phyloP scores from a whole-genome alignment of 2,113 vertebrate species.

The Cheilinus undulatus region DNA sequence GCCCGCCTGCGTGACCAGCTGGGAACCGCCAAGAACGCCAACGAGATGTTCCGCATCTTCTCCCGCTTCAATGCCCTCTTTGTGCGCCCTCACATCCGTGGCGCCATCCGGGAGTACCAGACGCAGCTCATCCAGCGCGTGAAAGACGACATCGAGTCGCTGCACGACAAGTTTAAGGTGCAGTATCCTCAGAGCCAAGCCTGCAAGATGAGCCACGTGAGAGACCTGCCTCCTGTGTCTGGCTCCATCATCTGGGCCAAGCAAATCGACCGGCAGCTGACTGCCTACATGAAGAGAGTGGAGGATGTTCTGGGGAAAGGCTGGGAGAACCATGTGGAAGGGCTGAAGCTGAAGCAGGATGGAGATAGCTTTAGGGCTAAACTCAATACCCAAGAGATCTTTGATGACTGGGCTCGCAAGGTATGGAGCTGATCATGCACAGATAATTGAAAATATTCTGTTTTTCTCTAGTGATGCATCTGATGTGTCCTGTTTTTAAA shows the following conservation, averaged over 20 bases:
- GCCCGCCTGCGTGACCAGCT: constrained; percentile 96
- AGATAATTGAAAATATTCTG: too few relatives aligned
- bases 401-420: constrained; percentile 98
- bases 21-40: constrained; percentile 97
- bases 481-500: not conserved
- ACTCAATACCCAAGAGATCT: constrained; percentile 98
- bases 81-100: constrained; percentile 96
- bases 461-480: not conserved
- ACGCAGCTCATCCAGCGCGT: constrained; percentile 97
- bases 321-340: constrained; percentile 99
- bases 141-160: constrained; percentile 97
- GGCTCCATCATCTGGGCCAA: constrained; percentile 99
- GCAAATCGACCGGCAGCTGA: constrained; percentile 97
- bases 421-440: constrained; percentile 65
- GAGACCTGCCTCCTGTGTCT: constrained; percentile 95
- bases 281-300: constrained; percentile 98
- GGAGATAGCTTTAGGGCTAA: constrained; percentile 99
- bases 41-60: constrained; percentile 99
- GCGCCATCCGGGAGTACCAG: constrained; percentile 97
- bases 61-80: constrained; percentile 98
- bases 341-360: constrained; percentile 98
- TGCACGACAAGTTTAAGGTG: constrained; percentile 99
- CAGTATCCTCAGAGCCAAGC: constrained; percentile 99
- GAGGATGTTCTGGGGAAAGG: constrained; percentile 98
- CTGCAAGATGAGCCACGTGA: constrained; percentile 98